Base-by-base conservation (phyloP, 35 echinoderm and acorn worm species). In the Apostichopus japonicus region DNA sequence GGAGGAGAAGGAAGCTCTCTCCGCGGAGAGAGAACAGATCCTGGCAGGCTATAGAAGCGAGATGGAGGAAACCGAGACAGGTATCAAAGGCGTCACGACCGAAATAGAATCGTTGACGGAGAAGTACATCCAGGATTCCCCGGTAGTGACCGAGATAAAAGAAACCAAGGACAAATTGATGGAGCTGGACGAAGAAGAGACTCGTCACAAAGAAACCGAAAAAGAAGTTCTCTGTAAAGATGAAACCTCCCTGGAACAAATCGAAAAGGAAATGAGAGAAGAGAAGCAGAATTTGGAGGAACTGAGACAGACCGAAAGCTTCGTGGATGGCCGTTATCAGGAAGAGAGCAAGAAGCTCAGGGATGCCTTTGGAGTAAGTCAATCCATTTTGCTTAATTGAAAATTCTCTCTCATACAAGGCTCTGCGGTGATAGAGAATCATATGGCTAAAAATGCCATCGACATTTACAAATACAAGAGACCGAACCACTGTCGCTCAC, bases 341-440 rank as follows among this genome's bases (percentile, higher is more conserved):
- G 96, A 93, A 6, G 96, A 97, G 79, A 55, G 78, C 54, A 92
- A 87, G 79, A 94, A 95, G 70, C 87, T 97, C 9, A 80, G 84
- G 65, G 86, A 90, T 2, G 93, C 92, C 17, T 72, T 97, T 15
- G 13, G 59, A 87, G 96, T 97, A 91, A 87, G 95, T 81, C 16
- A 80, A 17, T 67, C 14, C 33, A 44, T 24, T 24, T 8, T 78
- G 77, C 8, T 78, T 44, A 17, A 78, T 78, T 78, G 77, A 24
- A 78, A 23, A 78, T 78, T 23, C 17, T 44, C 33, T 44, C 0
- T 4, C 33, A 44, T 44, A 44, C 33, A 44, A 44, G 33, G 33
- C 4, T 44, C 33, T 44, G 33, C 33, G 0, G 33, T 44, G 33
- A 44, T 44, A 44, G 33, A 44, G 2, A 44, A 44, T 44, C 33